Evolutionary conservation across 2,797 vertebrate species (phyloP).

Genomic region (Fundulus diaphanus): DNA sequence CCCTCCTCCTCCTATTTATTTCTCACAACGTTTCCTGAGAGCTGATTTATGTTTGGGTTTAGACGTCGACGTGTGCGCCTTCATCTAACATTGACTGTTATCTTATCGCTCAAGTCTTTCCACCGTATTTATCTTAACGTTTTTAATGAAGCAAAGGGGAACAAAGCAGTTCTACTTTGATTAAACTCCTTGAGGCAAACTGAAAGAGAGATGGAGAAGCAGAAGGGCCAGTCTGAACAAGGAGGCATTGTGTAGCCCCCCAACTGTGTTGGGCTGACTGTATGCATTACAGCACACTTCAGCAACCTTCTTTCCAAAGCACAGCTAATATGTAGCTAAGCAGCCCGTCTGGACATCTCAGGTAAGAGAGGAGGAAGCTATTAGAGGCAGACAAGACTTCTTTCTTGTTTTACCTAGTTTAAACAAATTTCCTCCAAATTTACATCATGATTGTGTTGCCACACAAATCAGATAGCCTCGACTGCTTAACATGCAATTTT

Average conservation of each 20-base stretch:
- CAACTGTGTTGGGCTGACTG: slow-evolving; percentile 76
- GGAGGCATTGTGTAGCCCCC: slow-evolving; percentile 78
- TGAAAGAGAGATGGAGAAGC: slow-evolving; percentile 57
- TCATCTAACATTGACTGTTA: slow-evolving; percentile 38
- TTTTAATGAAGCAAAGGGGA: background rate
- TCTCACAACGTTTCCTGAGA: slow-evolving; percentile 53
- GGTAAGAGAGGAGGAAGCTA: slow-evolving; percentile 45
- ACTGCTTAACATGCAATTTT: too few species aligned
- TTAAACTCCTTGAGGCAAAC: slow-evolving; percentile 48
- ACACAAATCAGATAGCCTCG: background rate
- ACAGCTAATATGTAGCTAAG: slow-evolving; percentile 69
- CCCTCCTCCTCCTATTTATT: slow-evolving; percentile 46
- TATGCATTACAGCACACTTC: slow-evolving; percentile 75
- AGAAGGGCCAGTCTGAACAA: slow-evolving; percentile 72
- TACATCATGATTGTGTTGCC: background rate
- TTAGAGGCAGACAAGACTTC: background rate
- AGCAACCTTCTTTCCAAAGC: slow-evolving; percentile 67
- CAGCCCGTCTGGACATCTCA: slow-evolving; percentile 54
- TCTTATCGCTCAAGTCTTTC: slow-evolving; percentile 22
- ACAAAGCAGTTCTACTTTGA: slow-evolving; percentile 48
- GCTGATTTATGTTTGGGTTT: slow-evolving; percentile 72
- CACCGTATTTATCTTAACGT: background rate
- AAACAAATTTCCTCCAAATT: background rate
- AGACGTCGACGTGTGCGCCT: slow-evolving; percentile 49
- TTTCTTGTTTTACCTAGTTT: slow-evolving; percentile 2